Base-by-base conservation (phyloP, 2,888 invertebrate species). In the Drosophila kokeensis region DNA sequence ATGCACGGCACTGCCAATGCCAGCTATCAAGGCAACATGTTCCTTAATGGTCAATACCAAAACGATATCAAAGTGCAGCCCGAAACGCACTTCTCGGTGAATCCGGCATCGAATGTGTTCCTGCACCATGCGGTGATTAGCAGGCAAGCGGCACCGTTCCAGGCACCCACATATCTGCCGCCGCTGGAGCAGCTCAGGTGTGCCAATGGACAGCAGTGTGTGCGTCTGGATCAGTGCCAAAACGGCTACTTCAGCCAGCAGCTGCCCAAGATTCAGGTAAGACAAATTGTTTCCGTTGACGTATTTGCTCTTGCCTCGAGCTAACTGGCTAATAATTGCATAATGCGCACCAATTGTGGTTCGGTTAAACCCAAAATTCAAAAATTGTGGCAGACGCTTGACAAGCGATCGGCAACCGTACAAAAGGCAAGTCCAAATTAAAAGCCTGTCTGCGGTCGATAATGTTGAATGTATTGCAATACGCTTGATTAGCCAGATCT, bases 31-130 rank as follows among this genome's bases (percentile, higher is more conserved):
- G 78, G 79, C 30, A 92, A 92, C 71, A 91, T 92, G 85, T 92
- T 92, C 79, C 91, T 92, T 42, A 90, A 91, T 61, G 92, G 92
- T n/a, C 85, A 92, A 68, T 92, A 92, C 48, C 87, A 92, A 64
- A 92, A 91, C 65, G 87, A 86, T 32, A 82, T 92, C 38, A 82
- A 83, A 49, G 85, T 81, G 45, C 77, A 86, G 36, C 82, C 76
- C 40, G 91, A 91, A 32, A 79, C 88, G 38, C 81, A 83, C 38
- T 83, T 76, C 65, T 83, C 89, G 13, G 73, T 83, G 27, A 91
- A 89, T 78, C 84, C 90, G 11, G 54, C 87, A 21, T 74, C 87
- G 32, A 92, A 92, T 57, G 89, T 92, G 4, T 92, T 92, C 65
- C 81, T 92, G 29, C 89, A 91, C 50, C 92, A 92, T 66, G 92